A percentile compares a stretch with the other conserved stretches of the same genome.
These are phyloP conservation scores for Phalloptychus januarius DNA, from an alignment of 2,797 vertebrate genomes.

Conservation along the genomic window DNA sequence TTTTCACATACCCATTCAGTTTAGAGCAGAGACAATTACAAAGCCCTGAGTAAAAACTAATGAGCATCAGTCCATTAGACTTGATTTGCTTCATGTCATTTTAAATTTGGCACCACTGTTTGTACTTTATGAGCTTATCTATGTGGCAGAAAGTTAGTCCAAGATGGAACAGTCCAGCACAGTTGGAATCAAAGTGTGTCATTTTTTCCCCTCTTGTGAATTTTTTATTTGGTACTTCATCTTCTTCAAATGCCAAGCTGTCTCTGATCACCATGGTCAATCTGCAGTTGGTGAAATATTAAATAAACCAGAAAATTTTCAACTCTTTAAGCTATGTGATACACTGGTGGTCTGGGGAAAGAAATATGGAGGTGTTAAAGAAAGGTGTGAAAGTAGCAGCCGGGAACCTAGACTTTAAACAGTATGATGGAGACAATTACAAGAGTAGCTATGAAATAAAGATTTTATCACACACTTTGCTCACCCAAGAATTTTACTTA, in stretches of 20 bases:
- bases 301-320: neutral
- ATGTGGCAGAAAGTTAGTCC: neutral
- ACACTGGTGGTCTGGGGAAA: neutral
- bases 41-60: neutral
- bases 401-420: neutral
- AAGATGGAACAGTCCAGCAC: neutral
- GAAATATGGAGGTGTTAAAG: neutral
- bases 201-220: slow-evolving; percentile 1
- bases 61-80: neutral
- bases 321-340: neutral
- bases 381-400: neutral
- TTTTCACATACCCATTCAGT: neutral
- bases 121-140: neutral
- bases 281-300: neutral
- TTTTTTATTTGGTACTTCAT: slow-evolving; percentile 1
- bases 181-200: neutral
- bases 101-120: neutral
- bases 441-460: neutral
- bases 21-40: neutral
- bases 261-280: slow-evolving; percentile 3
- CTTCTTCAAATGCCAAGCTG: neutral
- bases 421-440: neutral
- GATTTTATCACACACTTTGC: neutral
- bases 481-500: neutral
- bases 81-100: neutral